phyloP scores from a whole-genome alignment of 2,797 vertebrate genomes.

The Phataginus tricuspis region DNA sequence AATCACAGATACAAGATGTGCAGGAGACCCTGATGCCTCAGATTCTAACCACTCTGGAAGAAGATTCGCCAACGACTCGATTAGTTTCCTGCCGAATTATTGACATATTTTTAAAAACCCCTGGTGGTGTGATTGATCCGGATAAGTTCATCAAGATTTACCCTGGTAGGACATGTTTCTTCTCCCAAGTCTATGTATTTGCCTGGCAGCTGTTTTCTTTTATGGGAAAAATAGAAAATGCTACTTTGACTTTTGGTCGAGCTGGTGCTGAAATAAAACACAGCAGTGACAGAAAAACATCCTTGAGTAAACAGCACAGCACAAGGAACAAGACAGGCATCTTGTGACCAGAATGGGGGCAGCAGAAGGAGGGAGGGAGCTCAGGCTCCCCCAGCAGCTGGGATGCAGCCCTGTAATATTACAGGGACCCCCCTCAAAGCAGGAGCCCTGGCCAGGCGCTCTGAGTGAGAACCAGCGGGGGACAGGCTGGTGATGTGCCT shows the following conservation, averaged over 20 bases:
- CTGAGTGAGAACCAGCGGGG: neutral
- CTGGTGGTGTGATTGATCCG: conserved; percentile 83
- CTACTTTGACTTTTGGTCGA: neutral
- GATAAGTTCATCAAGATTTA: conserved; percentile 92
- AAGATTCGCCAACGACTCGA: conserved; percentile 91
- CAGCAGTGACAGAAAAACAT: fast-evolving
- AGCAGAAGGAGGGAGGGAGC: too few species aligned
- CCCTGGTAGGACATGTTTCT: conserved; percentile 87
- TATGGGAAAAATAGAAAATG: neutral
- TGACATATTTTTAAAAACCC: conserved; percentile 83
- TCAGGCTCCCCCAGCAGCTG: neutral
- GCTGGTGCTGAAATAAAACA: too few species aligned
- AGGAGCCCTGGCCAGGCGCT: neutral
- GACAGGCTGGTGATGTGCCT: too few species aligned
- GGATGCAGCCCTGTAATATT: fast-evolving
- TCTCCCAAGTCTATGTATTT: neutral
- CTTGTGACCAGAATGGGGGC: neutral
- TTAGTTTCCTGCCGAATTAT: conserved; percentile 91
- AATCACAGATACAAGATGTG: conserved; percentile 87
- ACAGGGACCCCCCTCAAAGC: neutral
- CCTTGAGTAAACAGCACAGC: fast-evolving
- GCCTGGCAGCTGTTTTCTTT: neutral
- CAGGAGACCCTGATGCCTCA: conserved; percentile 86
- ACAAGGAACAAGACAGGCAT: fast-evolving
- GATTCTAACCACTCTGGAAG: conserved; percentile 91